Base-by-base conservation (phyloP, 2,888 invertebrate species). In the Andrena camellia region DNA sequence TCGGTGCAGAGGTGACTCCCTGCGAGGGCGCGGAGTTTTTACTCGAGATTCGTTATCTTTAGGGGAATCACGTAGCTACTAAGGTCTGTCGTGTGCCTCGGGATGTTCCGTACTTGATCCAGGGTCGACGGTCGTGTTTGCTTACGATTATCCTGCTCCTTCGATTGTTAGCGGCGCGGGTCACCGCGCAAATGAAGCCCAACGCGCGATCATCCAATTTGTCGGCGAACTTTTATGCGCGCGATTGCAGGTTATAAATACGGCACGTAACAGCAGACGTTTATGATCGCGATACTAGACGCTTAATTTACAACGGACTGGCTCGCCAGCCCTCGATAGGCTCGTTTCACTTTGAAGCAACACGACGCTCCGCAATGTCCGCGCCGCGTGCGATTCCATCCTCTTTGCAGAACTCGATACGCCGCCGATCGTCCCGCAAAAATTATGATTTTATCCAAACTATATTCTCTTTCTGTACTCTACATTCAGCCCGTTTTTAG, bases 211-310 rank as follows among this genome's bases (percentile, higher is more conserved):
- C 83, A 67, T 86, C 78, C 88, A 88, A 87, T 87, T 87, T 88
- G 88, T 87, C 84, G 87, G 88, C 67, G 73, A 78, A 87, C 88
- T 88, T 88, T 83, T 81, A 81, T 73, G 70, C 72, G 29, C 81
- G 57, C 80, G 77, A 81, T 86, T 80, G 79, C 73, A 33, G 64
- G 81, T 78, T 88, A 69, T 87, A 88, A 88, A 87, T 86, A 86
- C 78, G 70, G 67, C 29, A 78, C 72, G 69, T 88, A 88, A 83
- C 76, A 66, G 71, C 75, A 62, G 88, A 88, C 88, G 78, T 88
- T 88, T 88, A 87, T 69, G 87, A 74, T 75, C 81, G 71, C 59
- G 79, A 81, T 86, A 81, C 75, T 72, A 77, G 74, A 70, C 79
- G 77, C 20, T 71, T 86, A 81, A 87, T 87, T 87, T 87, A 88